Evolutionary conservation across 2,888 invertebrate species (phyloP).

Genomic region (Drosophila vallismaia): DNA sequence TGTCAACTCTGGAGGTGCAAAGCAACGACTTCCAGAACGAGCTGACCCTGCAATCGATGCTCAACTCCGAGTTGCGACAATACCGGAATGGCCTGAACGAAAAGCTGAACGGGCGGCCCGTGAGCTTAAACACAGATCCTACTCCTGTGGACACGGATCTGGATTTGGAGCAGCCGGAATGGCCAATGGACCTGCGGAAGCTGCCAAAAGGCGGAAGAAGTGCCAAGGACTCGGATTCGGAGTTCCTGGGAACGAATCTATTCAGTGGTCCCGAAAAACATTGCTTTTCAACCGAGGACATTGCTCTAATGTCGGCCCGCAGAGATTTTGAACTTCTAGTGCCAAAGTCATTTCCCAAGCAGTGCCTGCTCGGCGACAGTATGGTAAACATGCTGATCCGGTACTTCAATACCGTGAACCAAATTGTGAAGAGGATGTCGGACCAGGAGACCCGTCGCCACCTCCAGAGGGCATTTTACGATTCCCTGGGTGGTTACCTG

Average conservation of each 20-base stretch:
- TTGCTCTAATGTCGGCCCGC: slow-evolving; percentile 79
- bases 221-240: neutral
- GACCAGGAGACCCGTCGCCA: slow-evolving; percentile 54
- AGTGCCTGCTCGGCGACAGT: slow-evolving; percentile 69
- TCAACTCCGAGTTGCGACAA: slow-evolving; percentile 67
- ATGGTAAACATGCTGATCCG: slow-evolving; percentile 75
- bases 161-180: neutral
- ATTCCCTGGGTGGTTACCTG: slow-evolving; percentile 82
- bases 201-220: slow-evolving; percentile 13
- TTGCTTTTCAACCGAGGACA: slow-evolving; percentile 81
- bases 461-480: slow-evolving; percentile 79
- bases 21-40: slow-evolving; percentile 72
- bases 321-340: slow-evolving; percentile 81
- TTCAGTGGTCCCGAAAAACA: slow-evolving; percentile 72
- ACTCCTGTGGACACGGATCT: neutral
- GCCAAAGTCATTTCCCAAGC: slow-evolving; percentile 74
- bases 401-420: slow-evolving; percentile 80
- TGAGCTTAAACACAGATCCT: neutral
- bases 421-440: slow-evolving; percentile 70
- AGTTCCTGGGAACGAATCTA: slow-evolving; percentile 82
- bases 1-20: slow-evolving; percentile 72
- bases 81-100: slow-evolving; percentile 52
- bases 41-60: slow-evolving; percentile 70
- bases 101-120: slow-evolving; percentile 20
- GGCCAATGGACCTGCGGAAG: neutral